Base-by-base conservation (phyloP, 1,140 invertebrate species). In the Heliconius hewitsoni region DNA sequence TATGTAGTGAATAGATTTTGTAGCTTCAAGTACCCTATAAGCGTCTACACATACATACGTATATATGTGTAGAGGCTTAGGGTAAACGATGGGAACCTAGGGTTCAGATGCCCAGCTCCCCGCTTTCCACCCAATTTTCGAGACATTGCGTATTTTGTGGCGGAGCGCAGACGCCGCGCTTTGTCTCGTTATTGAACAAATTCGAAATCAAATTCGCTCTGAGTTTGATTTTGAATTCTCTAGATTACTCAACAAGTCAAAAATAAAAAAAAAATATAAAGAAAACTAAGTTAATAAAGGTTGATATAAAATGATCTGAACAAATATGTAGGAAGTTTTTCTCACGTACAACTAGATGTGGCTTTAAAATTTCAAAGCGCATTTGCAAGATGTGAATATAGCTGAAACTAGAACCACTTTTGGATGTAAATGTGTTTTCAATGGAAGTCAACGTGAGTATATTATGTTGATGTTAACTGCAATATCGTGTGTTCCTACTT, bases 401-500 rank as follows among this genome's bases (percentile, higher is more conserved):
- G 87, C 87, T 86, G 71, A 80, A 86, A 86, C 86, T 87, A 66
- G 78, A 80, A 87, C 84, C 82, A 87, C 86, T 89, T 91, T 85
- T 85, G 86, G 83, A 87, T 89, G 86, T 82, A 90, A 91, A 93
- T 91, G 89, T 85, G 84, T 93, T 91, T 90, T 87, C 90, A 88
- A 91, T 90, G 87, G 87, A 87, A 81, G 27, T 71, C 50, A 55
- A 77, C 80, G 80, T 83, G 80, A 73, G 52, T 78, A 39, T 74
- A 46, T 46, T 46, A 52, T 80, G 76, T 37, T 73, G 34, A 75
- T 81, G 77, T 83, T 81, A 81, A 81, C 82, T 81, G 76, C 75
- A 81, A 85, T 77, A 75, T 78, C 27, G 27, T 66, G 27, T 66
- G 60, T 66, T 66, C 23, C 1, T 66, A 30, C 23, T 66, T 5